Percentiles rank a stretch among this genome's conserved stretches.
Evolutionary conservation across 1,140 invertebrate species (phyloP).

Genomic region (Cryptotermes secundus): DNA sequence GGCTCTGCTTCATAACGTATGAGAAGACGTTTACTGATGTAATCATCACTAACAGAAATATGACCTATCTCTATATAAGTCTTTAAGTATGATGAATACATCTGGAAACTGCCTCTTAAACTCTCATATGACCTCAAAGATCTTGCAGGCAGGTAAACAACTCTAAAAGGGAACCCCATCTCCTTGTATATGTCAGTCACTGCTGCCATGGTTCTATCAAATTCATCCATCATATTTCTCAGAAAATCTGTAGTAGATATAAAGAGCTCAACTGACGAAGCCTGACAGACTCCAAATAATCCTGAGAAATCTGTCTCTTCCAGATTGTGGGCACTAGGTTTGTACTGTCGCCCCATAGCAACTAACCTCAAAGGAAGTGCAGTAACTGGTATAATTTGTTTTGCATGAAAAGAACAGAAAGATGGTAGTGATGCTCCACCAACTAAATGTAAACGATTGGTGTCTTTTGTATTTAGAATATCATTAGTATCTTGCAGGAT

Average conservation of each 20-base stretch:
- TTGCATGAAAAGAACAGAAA: conserved; percentile 64
- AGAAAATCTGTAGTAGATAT: conserved; percentile 48
- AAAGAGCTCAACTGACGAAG: conserved; percentile 59
- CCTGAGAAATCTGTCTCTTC: conserved; percentile 44
- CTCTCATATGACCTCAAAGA: conserved; percentile 60
- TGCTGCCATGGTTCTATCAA: conserved; percentile 50
- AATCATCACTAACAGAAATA: conserved; percentile 61
- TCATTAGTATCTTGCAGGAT: conserved; percentile 54
- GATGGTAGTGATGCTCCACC: conserved; percentile 62
- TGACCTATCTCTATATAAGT: conserved; percentile 65
- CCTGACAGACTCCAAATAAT: conserved; percentile 62
- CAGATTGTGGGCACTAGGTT: conserved; percentile 45
- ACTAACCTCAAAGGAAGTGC: conserved; percentile 62
- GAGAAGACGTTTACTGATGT: conserved; percentile 64
- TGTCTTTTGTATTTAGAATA: conserved; percentile 37
- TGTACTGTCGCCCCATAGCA: conserved; percentile 62
- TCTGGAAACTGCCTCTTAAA: conserved; percentile 61
- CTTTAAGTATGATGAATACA: conserved; percentile 60
- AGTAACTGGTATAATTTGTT: conserved; percentile 54
- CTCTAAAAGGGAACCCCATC: conserved; percentile 61
- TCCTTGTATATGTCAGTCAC: conserved; percentile 55
- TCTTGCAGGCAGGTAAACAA: conserved; percentile 55
- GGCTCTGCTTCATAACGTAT: conserved; percentile 58
- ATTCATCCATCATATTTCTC: conserved; percentile 48
- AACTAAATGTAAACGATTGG: conserved; percentile 59